These are phyloP conservation scores for Enteromius mattozi DNA, from an alignment of 2,797 vertebrate genomes.

Conservation along the genomic window DNA sequence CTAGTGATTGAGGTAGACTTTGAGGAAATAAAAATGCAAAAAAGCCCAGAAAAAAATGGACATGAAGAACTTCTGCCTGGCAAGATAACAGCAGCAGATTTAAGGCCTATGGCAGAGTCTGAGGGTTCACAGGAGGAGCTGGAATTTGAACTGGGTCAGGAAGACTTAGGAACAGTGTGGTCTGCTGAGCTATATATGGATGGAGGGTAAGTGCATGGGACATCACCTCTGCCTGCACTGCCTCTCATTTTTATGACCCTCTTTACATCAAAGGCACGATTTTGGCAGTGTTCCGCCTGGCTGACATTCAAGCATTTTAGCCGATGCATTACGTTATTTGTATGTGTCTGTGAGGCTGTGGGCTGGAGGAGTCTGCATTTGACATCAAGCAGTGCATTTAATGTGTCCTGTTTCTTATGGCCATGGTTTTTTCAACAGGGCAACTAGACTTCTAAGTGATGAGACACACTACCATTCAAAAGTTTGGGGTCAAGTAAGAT, in stretches of 20 bases:
- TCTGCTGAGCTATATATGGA: slow-evolving; percentile 79
- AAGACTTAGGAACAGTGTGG: slow-evolving; percentile 77
- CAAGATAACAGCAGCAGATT: slow-evolving; percentile 39
- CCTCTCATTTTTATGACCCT: slow-evolving; percentile 7
- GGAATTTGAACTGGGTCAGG: slow-evolving; percentile 77
- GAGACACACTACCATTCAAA: slow-evolving; percentile 6
- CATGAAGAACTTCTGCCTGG: slow-evolving; percentile 19
- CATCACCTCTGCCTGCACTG: slow-evolving; percentile 35
- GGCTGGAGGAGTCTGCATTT: slow-evolving; percentile 21
- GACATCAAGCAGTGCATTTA: not conserved
- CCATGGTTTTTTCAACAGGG: not conserved
- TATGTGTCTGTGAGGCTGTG: not conserved
- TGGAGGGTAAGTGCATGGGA: slow-evolving; percentile 74
- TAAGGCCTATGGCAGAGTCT: slow-evolving; percentile 61
- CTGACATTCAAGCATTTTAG: not conserved
- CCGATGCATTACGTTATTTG: not conserved
- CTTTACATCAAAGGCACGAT: not conserved
- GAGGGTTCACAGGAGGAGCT: slow-evolving; percentile 71
- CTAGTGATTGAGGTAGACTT: slow-evolving; percentile 66
- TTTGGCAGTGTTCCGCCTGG: slow-evolving; percentile 16
- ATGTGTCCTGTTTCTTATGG: not conserved
- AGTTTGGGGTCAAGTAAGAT: not conserved
- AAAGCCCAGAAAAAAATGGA: slow-evolving; percentile 38
- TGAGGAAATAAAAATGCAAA: slow-evolving; percentile 68
- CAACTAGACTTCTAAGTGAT: not conserved